Evolutionary conservation across 2,113 vertebrate species (phyloP), one percentile per base, ranked within the genome.

Genomic region (Tychaedon coryphoeus): DNA sequence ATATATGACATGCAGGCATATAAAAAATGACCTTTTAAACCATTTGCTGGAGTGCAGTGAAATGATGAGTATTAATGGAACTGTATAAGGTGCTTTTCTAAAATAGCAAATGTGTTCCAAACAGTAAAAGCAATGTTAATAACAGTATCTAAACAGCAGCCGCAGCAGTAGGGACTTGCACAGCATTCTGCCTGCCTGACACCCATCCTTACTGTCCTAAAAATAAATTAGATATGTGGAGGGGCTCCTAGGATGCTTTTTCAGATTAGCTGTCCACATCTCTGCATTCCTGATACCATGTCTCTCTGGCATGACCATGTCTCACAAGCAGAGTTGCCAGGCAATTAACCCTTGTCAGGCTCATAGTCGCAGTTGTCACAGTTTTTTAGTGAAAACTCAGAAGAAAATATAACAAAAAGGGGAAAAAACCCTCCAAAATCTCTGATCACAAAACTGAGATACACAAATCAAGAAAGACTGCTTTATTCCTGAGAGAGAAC

Each of bases 21-120:
- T 69, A 79, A 86, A 74, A 61, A 86, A 26, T 65, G 54, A 34
- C 48, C 56, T 88, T 83, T 92, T 76, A 90, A 92, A 91, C 50
- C 42, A 8, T 58, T 79, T 93, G 38, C 72, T 84, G 75, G 38
- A 91, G 58, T 50, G 23, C 50, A 36, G 3, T 72, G 58, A n/a
- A 81, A 38, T 89, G 64, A 31, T 47, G 64, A 61, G 23, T 73
- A 31, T 80, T 90, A 88, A 71, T 25, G 76, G 78, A 62, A 76
- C 75, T 83, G 88, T 36, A 15, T 48, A 40, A 61, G 77, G 50
- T 54, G 47, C 71, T 93, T 72, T 95, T 92, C 43, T 72, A 22
- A 90, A 38, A 29, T 3, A 72, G 19, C 14, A 6, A 33, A 10
- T 74, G 26, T 36, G 45, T 58, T 92, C 64, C 3, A 3, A 57